Base-by-base conservation (phyloP, 2,888 invertebrate species). In the Labia minor region DNA sequence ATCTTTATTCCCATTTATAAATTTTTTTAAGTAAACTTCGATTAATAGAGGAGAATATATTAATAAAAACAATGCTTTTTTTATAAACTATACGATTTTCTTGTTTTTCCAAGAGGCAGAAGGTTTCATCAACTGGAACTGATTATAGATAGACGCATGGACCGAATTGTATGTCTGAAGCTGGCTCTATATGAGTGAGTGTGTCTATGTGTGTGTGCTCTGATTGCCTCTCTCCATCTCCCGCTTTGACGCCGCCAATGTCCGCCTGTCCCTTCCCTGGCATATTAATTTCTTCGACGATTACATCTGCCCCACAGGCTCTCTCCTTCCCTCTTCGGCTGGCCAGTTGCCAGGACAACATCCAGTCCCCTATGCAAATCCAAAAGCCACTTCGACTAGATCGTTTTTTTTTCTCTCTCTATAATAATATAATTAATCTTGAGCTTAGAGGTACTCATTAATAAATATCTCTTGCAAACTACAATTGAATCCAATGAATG, bases 391-490 rank as follows among this genome's bases (percentile, higher is more conserved):
- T 26, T 8, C 8, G 49, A 3, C 14, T 49, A 16, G 49, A 49
- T 16, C 49, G 49, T 49, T 49, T 14, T 49, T 49, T 49, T 49
- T 49, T 49, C 14, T 49, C 2, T 49, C 6, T 33, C 49, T 49
- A 8, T 49, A 49, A 49, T 49, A 49, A 49, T 49, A 49, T 49
- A 49, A 49, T 49, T 49, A 49, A 49, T 49, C 49, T 49, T 49
- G 26, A 3, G 26, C 26, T 26, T 26, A 26, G 8, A 26, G 26
- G 26, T 26, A 26, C 8, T 26, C 26, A 26, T 26, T 26, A 26
- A 26, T 26, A 26, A 26, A 26, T 26, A 26, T 26, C 26, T 8
- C 26, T 26, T 26, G 26, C 26, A 26, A 26, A 26, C 26, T 6
- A 26, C 26, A 26, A 26, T 26, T 26, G 26, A 26, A 26, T 26